Evolutionary conservation across 2,888 invertebrate genomes (phyloP), one percentile per base, ranked within the genome.

Genomic region (Acleris emargana): DNA sequence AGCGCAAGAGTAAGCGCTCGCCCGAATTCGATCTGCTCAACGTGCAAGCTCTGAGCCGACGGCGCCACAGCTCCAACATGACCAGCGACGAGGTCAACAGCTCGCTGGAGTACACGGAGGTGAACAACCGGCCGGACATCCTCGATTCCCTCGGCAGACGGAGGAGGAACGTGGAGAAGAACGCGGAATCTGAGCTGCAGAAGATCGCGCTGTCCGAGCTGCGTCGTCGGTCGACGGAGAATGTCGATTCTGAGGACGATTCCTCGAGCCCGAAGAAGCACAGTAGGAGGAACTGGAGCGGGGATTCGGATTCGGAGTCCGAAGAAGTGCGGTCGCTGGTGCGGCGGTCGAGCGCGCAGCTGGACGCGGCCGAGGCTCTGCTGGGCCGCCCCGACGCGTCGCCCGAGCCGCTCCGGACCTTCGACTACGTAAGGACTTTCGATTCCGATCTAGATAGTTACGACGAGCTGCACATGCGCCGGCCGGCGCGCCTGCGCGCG

Each of bases 291-390:
- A 82, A 81, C 66, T 86, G 86, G 81, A 84, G 81, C 49, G 80
- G 62, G 5, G 93, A 93, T 74, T 94, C 95, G 57, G 96, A 95
- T 76, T 95, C 95, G 62, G 95, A 95, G 76, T 83, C 93, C 43
- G 96, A 95, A 71, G 95, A 95, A 70, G 88, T 95, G 45, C 93
- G 94, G 57, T 93, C 95, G 74, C 86, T 96, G 43, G 86, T 96
- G 58, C 93, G 94, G 54, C 93, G 94, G 67, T 95, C 95, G 25
- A 91, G 93, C 71, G 87, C 93, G 67, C 95, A 95, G 80, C 85
- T 96, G 71, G 89, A 93, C 61, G 93, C 93, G 62, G 93, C 95
- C 0, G 95, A 95, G 84, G 93, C 92, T 69, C 81, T 93, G 75
- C 87, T 95, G 82, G 87, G 90, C 63, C 91, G 88, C 18, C 89